Evolutionary conservation across 2,888 invertebrate species (phyloP).

Genomic region (Priocnemis perturbator): DNA sequence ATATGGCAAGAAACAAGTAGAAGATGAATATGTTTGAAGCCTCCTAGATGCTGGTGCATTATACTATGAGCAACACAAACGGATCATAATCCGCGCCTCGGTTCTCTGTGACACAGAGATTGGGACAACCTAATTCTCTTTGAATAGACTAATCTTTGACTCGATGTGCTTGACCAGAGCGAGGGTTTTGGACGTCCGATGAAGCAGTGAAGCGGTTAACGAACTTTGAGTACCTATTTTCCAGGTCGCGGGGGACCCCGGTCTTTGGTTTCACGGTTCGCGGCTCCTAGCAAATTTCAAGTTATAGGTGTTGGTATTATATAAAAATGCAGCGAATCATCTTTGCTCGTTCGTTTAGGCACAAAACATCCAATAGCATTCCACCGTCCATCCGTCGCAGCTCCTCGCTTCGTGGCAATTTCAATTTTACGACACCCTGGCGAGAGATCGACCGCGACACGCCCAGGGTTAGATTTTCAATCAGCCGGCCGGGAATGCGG

Average conservation of each 20-base stretch:
- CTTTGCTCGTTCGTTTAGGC: too few species aligned
- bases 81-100: constrained; percentile 29
- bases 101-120: constrained; percentile 19
- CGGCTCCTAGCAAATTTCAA: not conserved
- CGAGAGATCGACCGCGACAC: too few species aligned
- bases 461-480: not conserved
- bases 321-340: not conserved
- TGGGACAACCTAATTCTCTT: constrained; percentile 17
- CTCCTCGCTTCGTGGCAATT: too few species aligned
- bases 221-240: constrained; percentile 8
- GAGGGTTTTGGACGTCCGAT: not conserved
- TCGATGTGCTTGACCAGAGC: not conserved
- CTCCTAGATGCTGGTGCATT: not conserved
- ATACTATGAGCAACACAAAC: not conserved
- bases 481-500: not conserved
- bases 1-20: too few species aligned
- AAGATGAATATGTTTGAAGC: too few species aligned
- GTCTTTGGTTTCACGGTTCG: not conserved
- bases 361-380: too few species aligned
- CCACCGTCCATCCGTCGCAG: too few species aligned
- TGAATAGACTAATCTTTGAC: constrained; percentile 6
- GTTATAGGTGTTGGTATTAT: not conserved
- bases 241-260: not conserved
- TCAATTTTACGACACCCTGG: too few species aligned
- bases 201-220: not conserved